Evolutionary conservation across 2,113 vertebrate species (phyloP).

Genomic region (Galemys pyrenaicus): DNA sequence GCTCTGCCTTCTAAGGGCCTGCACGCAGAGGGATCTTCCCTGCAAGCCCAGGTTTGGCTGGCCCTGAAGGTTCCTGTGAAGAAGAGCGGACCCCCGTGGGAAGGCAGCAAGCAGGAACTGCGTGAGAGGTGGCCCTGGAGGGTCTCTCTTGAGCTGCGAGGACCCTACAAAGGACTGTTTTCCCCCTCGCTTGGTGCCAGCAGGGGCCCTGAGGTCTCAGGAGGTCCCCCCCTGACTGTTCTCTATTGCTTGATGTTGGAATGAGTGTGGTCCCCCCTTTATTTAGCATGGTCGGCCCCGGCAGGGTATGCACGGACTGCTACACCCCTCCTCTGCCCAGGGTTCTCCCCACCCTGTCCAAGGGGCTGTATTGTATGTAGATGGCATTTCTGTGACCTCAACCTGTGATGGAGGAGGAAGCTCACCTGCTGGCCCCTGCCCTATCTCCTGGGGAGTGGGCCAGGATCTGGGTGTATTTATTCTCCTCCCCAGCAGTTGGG

Average conservation of each 20-base stretch:
- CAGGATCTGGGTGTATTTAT: slow-evolving; percentile 68
- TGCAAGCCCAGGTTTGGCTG: slow-evolving; percentile 8
- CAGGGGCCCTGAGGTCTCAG: not conserved
- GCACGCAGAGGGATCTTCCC: slow-evolving; percentile 53
- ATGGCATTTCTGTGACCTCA: slow-evolving; percentile 16
- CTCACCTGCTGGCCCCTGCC: slow-evolving; percentile 25
- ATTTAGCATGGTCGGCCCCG: slow-evolving; percentile 68
- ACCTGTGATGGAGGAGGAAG: not conserved
- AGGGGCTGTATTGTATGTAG: not conserved
- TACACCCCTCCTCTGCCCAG: not conserved
- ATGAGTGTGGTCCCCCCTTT: slow-evolving; percentile 58
- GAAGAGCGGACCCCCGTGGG: not conserved
- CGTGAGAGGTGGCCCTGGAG: not conserved
- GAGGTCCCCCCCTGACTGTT: not conserved
- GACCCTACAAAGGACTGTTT: not conserved
- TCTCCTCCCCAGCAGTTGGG: not conserved
- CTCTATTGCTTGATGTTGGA: slow-evolving; percentile 73
- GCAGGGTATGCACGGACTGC: not conserved
- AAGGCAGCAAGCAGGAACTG: not conserved
- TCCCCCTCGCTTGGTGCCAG: slow-evolving; percentile 44
- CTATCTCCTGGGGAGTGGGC: not conserved
- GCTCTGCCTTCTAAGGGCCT: slow-evolving; percentile 49
- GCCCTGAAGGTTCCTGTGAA: not conserved
- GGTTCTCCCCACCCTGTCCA: not conserved
- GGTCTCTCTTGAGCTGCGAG: not conserved